Base-by-base conservation (phyloP, 2,113 vertebrate species). In the Phrynosoma platyrhinos region DNA sequence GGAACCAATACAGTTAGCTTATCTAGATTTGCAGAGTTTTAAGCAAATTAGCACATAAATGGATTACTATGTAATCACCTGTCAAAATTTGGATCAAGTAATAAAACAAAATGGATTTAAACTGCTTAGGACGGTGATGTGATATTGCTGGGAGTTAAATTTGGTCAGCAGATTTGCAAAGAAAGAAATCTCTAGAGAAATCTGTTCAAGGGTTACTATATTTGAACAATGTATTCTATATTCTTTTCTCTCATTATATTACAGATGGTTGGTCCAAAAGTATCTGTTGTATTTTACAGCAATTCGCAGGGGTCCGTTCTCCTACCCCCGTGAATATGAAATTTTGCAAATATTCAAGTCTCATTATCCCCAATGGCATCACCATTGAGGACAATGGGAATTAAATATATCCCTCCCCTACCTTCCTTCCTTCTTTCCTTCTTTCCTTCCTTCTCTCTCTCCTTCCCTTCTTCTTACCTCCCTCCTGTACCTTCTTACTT, bases 11-110 rank as follows among this genome's bases (percentile, higher is more conserved):
- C 84, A 86, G 84, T 92, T 92, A 88, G 87, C 87, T 32, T 72
- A 80, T 86, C 72, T 89, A 85, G 81, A 84, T 94, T 92, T 93
- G 88, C 81, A 86, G 52, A 91, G 86, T n/a, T 69, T 36, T 78
- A 87, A 68, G 90, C 82, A 86, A 53, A 87, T 91, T 89, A 14
- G 80, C 76, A 64, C 36, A n/a, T 85, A 85, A 92, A 79, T 78
- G 84, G 90, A 94, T 92, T 85, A 90, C 80, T 84, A 79, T 88
- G 72, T 81, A 87, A 81, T 88, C 82, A 93, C 82, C 82, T 89
- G 87, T 88, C 90, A 53, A 91, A 90, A 91, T 89, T 89, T 27
- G 88, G 82, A 79, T 83, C 79, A 91, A 47, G 62, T 5, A 47
- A 47, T 47, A 47, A 47, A 47, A 47, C 42, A 91, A 93, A 81